Percentiles rank a stretch among this genome's conserved stretches.
Evolutionary conservation across 2,113 vertebrate species (phyloP).

Genomic region (Sceloporus tristichus): DNA sequence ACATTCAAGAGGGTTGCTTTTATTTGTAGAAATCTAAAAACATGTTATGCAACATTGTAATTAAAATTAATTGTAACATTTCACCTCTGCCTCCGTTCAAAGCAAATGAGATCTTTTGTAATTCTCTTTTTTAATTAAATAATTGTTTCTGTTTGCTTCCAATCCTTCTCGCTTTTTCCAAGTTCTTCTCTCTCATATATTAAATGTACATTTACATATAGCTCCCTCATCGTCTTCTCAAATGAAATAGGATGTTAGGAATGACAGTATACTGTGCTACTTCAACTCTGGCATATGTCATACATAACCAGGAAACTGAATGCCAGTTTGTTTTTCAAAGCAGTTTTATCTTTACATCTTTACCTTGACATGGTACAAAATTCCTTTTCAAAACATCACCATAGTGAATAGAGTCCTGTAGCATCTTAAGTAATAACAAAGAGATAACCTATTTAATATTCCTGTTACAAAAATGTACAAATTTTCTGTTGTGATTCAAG

Average conservation of each 20-base stretch:
- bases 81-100: background rate
- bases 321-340: background rate
- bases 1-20: slow-evolving; percentile 14
- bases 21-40: slow-evolving; percentile 9
- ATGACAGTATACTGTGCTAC: background rate
- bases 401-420: background rate
- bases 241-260: background rate
- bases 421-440: background rate
- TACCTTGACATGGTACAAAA: background rate
- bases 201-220: background rate
- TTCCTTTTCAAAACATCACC: background rate
- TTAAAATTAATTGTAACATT: background rate
- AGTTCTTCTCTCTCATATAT: background rate
- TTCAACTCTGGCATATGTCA: background rate
- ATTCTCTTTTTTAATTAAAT: background rate
- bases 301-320: background rate
- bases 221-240: background rate
- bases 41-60: background rate
- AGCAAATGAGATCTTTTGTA: background rate
- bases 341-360: background rate
- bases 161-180: background rate
- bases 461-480: background rate
- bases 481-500: background rate
- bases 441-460: background rate
- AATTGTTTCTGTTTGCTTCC: background rate